A percentile compares a stretch with the other conserved stretches of the same genome.
Evolutionary conservation across 2,113 vertebrate genomes (phyloP).

Genomic region (Colistium nudipinnis): DNA sequence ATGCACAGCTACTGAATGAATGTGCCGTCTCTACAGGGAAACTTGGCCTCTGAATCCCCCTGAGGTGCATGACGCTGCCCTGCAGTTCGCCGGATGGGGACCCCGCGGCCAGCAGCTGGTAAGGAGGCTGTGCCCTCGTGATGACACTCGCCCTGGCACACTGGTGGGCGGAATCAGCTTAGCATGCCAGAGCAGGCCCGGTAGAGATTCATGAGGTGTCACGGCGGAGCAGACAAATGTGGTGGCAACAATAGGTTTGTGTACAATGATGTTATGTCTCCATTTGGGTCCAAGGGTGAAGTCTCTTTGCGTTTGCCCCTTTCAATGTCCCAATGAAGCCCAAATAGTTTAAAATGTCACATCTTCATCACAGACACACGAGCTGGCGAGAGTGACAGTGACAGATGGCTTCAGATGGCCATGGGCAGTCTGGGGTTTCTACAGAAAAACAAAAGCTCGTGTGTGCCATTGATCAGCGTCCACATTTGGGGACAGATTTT

Average conservation of each 20-base stretch:
- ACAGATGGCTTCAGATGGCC: constrained; percentile 67
- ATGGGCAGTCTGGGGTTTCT: constrained; percentile 28
- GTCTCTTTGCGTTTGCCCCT: constrained; percentile 41
- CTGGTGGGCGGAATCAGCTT: constrained; percentile 11
- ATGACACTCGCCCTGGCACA: constrained; percentile 22
- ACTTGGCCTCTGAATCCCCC: constrained; percentile 90
- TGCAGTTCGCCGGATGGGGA: constrained; percentile 97
- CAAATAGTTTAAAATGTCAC: constrained; percentile 21
- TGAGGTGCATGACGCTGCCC: constrained; percentile 89
- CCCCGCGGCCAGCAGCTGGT: constrained; percentile 96
- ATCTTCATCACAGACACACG: constrained; percentile 27
- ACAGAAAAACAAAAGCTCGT: background rate
- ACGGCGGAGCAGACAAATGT: constrained; percentile 18
- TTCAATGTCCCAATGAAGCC: constrained; percentile 24
- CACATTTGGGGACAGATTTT: constrained; percentile 11
- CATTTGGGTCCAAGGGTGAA: background rate
- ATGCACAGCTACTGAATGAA: background rate
- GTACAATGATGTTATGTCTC: constrained; percentile 14
- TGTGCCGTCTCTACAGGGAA: constrained; percentile 82
- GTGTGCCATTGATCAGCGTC: background rate
- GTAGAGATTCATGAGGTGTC: constrained; percentile 25
- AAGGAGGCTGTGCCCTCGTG: constrained; percentile 71
- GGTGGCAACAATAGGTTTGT: constrained; percentile 29
- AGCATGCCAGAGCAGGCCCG: background rate
- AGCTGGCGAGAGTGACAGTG: constrained; percentile 34